These are phyloP conservation scores for Apamea anceps DNA, from an alignment of 2,888 invertebrate species.

Conservation along the genomic window DNA sequence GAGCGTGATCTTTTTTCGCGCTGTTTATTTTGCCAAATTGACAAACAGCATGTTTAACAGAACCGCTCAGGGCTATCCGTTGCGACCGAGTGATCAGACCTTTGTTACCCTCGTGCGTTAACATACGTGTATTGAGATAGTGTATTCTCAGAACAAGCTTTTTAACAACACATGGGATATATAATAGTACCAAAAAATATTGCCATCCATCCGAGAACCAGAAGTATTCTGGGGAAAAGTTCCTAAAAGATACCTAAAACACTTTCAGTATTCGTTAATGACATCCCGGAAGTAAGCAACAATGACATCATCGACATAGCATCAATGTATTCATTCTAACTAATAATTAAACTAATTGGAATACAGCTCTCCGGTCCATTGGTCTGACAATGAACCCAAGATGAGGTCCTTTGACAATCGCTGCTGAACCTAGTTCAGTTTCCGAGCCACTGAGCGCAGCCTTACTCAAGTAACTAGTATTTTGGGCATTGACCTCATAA, in stretches of 20 bases:
- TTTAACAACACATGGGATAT: no score
- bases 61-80: constrained; percentile 1
- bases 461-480: constrained; percentile 15
- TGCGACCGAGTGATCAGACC: constrained; percentile 3
- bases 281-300: neutral
- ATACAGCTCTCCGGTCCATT: constrained; percentile 44
- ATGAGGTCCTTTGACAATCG: constrained; percentile 50
- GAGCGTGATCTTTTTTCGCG: neutral
- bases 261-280: neutral
- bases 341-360: constrained; percentile 21
- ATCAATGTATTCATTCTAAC: neutral
- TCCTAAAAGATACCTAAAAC: neutral
- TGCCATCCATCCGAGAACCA: neutral
- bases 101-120: neutral
- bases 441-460: constrained; percentile 41
- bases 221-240: no score
- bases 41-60: constrained; percentile 19
- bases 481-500: constrained; percentile 31
- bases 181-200: neutral
- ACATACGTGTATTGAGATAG: neutral
- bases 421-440: constrained; percentile 27
- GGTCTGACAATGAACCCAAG: constrained; percentile 31
- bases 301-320: neutral
- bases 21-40: constrained; percentile 18
- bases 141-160: neutral